Conservation (phyloP, 2,888 invertebrate species). For the Drosophila helvetica region DNA sequence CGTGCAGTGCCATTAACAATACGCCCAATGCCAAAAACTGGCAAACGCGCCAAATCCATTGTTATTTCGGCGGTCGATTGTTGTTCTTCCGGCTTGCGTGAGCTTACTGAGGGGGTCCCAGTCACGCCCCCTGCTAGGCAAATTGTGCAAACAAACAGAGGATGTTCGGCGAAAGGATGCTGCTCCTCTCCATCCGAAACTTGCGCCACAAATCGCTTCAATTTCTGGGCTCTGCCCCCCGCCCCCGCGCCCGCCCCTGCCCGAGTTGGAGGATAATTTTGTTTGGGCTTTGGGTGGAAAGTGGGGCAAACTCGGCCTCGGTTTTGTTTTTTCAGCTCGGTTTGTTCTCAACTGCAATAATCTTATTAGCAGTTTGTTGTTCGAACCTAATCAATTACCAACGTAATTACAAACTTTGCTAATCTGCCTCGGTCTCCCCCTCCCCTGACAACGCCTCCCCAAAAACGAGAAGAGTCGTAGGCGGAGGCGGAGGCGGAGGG, state of each 20-base stretch:
- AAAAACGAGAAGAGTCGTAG: slow-evolving; percentile 1
- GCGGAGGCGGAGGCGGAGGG: no score
- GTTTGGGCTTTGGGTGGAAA: slow-evolving; percentile 27
- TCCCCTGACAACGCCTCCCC: slow-evolving; percentile 20
- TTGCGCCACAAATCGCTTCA: slow-evolving; percentile 81
- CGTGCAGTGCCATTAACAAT: slow-evolving; percentile 75
- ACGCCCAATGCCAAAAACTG: slow-evolving; percentile 79
- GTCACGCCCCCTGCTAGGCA: slow-evolving; percentile 42
- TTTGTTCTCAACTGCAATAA: slow-evolving; percentile 82
- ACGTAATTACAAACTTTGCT: slow-evolving; percentile 84
- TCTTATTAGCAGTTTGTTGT: slow-evolving; percentile 84
- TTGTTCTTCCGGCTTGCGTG: slow-evolving; percentile 79
- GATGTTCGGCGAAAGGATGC: slow-evolving; percentile 54
- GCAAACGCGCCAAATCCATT: slow-evolving; percentile 78
- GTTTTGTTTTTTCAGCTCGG: slow-evolving; percentile 79
- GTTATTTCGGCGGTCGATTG: slow-evolving; percentile 79
- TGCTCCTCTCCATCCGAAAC: slow-evolving; percentile 53
- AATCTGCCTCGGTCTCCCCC: slow-evolving; percentile 80
- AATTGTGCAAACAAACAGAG: slow-evolving; percentile 76
- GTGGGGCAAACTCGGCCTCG: slow-evolving; percentile 12
- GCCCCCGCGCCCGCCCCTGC: neutral
- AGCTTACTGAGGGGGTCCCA: slow-evolving; percentile 56
- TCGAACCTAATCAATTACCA: slow-evolving; percentile 85
- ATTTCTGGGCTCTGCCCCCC: slow-evolving; percentile 62
- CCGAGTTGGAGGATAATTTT: slow-evolving; percentile 31